These are phyloP conservation scores for Cygnus buccinator DNA, from an alignment of 2,113 vertebrate species.

Conservation along the genomic window DNA sequence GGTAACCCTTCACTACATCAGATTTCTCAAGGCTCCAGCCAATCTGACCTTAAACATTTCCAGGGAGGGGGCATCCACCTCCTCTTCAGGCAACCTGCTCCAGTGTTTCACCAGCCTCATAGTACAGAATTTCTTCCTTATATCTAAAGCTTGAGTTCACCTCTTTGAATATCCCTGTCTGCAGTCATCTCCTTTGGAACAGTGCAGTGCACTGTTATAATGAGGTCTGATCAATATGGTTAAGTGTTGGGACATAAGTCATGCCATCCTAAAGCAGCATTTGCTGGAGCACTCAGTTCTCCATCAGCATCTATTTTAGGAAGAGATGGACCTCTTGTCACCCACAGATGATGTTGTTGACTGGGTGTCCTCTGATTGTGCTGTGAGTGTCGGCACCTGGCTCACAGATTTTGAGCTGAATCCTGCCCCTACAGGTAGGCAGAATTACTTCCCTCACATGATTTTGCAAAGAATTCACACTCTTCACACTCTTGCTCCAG, in stretches of 20 bases:
- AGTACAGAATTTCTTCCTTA: background rate
- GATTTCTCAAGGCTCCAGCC: background rate
- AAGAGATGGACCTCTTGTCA: background rate
- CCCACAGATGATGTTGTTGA: background rate
- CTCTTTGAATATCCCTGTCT: background rate
- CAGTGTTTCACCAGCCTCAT: background rate
- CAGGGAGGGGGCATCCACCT: background rate
- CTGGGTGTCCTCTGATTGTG: background rate
- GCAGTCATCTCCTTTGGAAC: background rate
- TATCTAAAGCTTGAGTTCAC: background rate
- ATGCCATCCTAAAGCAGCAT: background rate
- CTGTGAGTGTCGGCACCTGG: background rate
- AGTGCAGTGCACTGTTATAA: background rate
- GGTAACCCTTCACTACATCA: background rate
- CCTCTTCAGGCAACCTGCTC: background rate
- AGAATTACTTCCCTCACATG: background rate
- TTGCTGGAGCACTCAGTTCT: background rate
- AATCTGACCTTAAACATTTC: background rate
- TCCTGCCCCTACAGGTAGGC: background rate
- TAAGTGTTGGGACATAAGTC: background rate
- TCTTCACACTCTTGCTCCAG: background rate
- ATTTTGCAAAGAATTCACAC: background rate
- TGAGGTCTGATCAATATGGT: background rate
- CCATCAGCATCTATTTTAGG: background rate
- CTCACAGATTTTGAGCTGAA: background rate